These are phyloP conservation scores for Euproctis similis DNA, from an alignment of 2,888 invertebrate genomes.

Conservation along the genomic window DNA sequence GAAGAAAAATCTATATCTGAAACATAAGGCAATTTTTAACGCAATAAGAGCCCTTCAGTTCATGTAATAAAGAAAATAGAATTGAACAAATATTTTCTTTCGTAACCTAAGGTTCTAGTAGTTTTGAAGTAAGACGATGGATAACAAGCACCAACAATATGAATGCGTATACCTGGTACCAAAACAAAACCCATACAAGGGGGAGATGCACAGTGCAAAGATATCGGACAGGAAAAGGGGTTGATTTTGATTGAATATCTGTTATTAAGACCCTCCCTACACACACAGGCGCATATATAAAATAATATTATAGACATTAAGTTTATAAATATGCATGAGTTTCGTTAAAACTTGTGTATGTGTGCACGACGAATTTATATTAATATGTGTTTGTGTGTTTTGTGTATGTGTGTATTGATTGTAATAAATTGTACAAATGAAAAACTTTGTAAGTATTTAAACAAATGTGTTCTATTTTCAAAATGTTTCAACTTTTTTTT, in stretches of 20 bases:
- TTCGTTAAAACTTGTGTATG: conserved; percentile 53
- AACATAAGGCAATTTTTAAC: no score
- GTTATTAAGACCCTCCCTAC: conserved; percentile 66
- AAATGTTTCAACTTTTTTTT: no score
- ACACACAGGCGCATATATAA: conserved; percentile 60
- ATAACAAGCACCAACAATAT: not conserved
- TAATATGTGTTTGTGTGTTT: no score
- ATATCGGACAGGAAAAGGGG: conserved; percentile 70
- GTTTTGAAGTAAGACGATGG: conserved; percentile 3
- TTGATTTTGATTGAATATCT: conserved; percentile 76
- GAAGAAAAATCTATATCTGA: no score
- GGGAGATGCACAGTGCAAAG: conserved; percentile 66
- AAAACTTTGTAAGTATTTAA: conserved; percentile 9
- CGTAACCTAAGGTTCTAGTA: no score
- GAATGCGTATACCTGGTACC: conserved; percentile 16
- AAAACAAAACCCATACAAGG: conserved; percentile 47
- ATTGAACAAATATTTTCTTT: no score
- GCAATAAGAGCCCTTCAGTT: no score
- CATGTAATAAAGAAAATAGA: no score
- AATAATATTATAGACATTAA: conserved; percentile 69
- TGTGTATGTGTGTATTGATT: conserved; percentile 30
- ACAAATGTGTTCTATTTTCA: conserved; percentile 5
- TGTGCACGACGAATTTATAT: conserved; percentile 35
- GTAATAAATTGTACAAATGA: conserved; percentile 26
- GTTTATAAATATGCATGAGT: conserved; percentile 74